phyloP scores from a whole-genome alignment of 2,888 invertebrate genomes.

The Cheilosia pagana region DNA sequence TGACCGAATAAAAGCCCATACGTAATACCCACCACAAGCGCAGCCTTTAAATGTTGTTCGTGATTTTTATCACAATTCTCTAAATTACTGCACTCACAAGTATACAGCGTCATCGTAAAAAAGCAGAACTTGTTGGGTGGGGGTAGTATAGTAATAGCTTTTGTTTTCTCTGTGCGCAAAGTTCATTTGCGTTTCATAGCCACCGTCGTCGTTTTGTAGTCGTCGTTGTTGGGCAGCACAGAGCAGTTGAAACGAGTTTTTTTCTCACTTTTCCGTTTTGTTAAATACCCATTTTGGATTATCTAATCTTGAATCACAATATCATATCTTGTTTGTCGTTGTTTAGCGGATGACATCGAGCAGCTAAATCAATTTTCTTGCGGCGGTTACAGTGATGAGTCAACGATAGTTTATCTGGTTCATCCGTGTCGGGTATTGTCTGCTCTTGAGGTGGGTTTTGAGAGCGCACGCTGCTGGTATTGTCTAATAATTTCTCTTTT shows the following conservation, averaged over 20 bases:
- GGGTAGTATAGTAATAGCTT: slow-evolving; percentile 20
- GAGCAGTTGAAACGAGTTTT: slow-evolving; percentile 43
- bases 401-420: slow-evolving; percentile 93
- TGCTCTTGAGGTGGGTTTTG: slow-evolving; percentile 88
- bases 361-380: slow-evolving; percentile 92
- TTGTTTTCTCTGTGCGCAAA: slow-evolving; percentile 37
- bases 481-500: slow-evolving; percentile 75
- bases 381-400: slow-evolving; percentile 93
- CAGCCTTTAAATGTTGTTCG: slow-evolving; percentile 21
- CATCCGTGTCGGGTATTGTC: slow-evolving; percentile 94
- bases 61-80: slow-evolving; percentile 41
- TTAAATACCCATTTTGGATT: slow-evolving; percentile 31
- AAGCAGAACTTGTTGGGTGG: slow-evolving; percentile 15
- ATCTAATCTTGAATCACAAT: slow-evolving; percentile 34
- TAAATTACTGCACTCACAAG: slow-evolving; percentile 16
- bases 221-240: slow-evolving; percentile 21
- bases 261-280: slow-evolving; percentile 9
- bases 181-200: slow-evolving; percentile 44
- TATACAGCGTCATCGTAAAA: slow-evolving; percentile 24
- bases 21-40: slow-evolving; percentile 24
- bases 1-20: slow-evolving; percentile 46
- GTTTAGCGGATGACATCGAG: slow-evolving; percentile 90
- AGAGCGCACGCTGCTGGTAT: not conserved
- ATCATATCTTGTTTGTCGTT: slow-evolving; percentile 37
- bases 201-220: slow-evolving; percentile 3